Evolutionary conservation across 2,797 vertebrate species (phyloP).

Genomic region (Sebastes diaconus): DNA sequence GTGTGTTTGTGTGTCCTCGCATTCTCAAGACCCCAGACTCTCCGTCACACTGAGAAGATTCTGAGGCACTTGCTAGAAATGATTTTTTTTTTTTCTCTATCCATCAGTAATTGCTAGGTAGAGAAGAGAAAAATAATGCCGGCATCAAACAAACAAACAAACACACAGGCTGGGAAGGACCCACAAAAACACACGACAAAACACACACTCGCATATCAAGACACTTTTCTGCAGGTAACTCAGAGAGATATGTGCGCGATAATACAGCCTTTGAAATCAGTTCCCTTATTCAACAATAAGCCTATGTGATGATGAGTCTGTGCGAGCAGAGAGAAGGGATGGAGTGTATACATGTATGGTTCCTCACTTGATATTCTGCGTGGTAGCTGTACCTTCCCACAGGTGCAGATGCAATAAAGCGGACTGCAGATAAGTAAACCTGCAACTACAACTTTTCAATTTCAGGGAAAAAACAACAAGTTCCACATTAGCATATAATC

Average conservation of each 20-base stretch:
- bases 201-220: not conserved
- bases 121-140: slow-evolving; percentile 25
- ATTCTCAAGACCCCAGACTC: slow-evolving; percentile 36
- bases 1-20: not conserved
- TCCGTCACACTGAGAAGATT: slow-evolving; percentile 32
- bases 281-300: slow-evolving; percentile 26
- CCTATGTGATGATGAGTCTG: slow-evolving; percentile 11
- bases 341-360: slow-evolving; percentile 13
- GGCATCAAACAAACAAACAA: slow-evolving; percentile 28
- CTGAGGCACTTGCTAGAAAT: slow-evolving; percentile 9
- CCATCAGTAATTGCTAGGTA: slow-evolving; percentile 43
- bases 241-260: slow-evolving; percentile 9
- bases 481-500: slow-evolving; percentile 15
- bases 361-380: slow-evolving; percentile 49
- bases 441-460: slow-evolving; percentile 5
- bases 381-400: slow-evolving; percentile 26
- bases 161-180: not conserved
- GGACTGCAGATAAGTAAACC: slow-evolving; percentile 31
- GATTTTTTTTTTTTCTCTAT: not conserved
- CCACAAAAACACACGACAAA: not conserved
- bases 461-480: slow-evolving; percentile 12
- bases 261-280: slow-evolving; percentile 27
- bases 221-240: slow-evolving; percentile 22
- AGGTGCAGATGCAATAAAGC: slow-evolving; percentile 15
- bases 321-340: slow-evolving; percentile 14